These are phyloP conservation scores for Heliopora coerulea DNA, from an alignment of 92 coral and sea anemone species.

Conservation along the genomic window DNA sequence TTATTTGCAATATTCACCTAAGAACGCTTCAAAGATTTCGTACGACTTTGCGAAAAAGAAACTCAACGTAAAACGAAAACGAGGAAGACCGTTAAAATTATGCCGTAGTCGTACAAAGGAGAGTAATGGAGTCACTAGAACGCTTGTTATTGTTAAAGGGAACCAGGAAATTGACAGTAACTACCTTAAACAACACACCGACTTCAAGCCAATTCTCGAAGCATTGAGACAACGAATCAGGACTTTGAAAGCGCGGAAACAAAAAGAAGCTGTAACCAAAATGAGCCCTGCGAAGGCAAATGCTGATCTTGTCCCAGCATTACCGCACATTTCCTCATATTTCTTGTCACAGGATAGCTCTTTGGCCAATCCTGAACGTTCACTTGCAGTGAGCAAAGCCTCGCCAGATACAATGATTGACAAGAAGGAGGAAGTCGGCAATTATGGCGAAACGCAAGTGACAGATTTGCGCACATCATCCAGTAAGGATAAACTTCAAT, in stretches of 20 bases:
- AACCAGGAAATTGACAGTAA: constrained; percentile 2
- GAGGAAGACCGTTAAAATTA: not conserved
- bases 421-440: constrained; percentile 2
- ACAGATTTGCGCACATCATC: constrained; percentile 26
- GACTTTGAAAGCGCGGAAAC: constrained; percentile 8
- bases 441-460: constrained; percentile 7
- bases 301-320: not conserved
- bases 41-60: not conserved
- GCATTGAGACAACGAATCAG: constrained; percentile 18
- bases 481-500: not conserved
- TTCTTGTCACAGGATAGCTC: too few relatives aligned
- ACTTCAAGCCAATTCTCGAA: constrained; percentile 1
- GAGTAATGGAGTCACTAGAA: constrained; percentile 2
- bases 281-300: not conserved
- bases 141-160: constrained; percentile 28
- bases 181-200: constrained; percentile 23
- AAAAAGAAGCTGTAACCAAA: not conserved
- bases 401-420: constrained; percentile 5
- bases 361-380: not conserved
- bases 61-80: not conserved
- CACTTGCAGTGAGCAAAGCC: constrained; percentile 8
- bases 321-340: not conserved
- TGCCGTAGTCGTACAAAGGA: constrained; percentile 1
- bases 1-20: not conserved
- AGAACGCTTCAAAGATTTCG: not conserved